Conservation (phyloP, 1,140 invertebrate species). For the Rhynchophorus ferrugineus region DNA sequence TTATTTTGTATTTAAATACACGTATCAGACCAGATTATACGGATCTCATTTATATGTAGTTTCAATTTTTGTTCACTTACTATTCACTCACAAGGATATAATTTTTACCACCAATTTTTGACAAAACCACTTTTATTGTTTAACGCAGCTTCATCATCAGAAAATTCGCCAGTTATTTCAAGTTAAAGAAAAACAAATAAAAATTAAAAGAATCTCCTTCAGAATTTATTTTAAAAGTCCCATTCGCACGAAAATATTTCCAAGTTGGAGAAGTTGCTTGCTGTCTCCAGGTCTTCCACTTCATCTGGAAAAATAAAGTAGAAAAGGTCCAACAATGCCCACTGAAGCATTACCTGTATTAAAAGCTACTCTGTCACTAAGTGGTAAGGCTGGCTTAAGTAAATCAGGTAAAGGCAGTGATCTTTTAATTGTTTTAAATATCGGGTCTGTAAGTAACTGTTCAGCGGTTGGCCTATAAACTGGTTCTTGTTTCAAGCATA, state of each 20-base stretch:
- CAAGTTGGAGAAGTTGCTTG: slow-evolving; percentile 38
- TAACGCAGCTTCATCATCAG: no score
- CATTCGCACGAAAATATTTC: slow-evolving; percentile 42
- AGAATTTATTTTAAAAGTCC: slow-evolving; percentile 43
- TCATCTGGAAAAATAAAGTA: slow-evolving; percentile 34
- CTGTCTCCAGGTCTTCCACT: slow-evolving; percentile 36
- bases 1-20: slow-evolving; percentile 4
- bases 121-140: no score
- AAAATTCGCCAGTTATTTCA: no score
- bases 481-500: slow-evolving; percentile 61
- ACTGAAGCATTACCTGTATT: slow-evolving; percentile 38
- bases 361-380: slow-evolving; percentile 42
- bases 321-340: no score
- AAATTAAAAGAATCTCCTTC: no score
- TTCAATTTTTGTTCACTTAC: no score
- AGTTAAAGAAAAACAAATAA: no score
- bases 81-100: no score
- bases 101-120: no score
- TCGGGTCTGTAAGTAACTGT: slow-evolving; percentile 62
- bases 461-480: slow-evolving; percentile 53
- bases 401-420: slow-evolving; percentile 42
- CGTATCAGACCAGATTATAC: background rate
- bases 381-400: slow-evolving; percentile 46
- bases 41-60: background rate
- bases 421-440: slow-evolving; percentile 60